phyloP scores from a whole-genome alignment of 2,797 vertebrate genomes.

The Dryobates pubescens region DNA sequence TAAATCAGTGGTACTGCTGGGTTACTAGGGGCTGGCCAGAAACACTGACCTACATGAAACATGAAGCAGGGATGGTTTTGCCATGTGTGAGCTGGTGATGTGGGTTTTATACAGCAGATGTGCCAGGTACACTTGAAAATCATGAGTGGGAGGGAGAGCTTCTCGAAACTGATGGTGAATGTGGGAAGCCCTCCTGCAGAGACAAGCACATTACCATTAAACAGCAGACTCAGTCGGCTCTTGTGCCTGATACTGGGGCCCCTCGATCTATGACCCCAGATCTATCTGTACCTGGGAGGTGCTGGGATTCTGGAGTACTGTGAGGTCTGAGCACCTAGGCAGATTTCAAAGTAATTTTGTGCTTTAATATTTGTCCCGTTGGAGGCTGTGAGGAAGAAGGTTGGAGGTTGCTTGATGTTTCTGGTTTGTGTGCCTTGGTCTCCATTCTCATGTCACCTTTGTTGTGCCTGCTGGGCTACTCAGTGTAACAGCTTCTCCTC shows the following conservation, averaged over 20 bases:
- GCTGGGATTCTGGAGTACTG: background rate
- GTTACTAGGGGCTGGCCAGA: background rate
- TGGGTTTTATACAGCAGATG: rapidly evolving
- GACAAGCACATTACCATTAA: rapidly evolving
- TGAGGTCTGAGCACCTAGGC: rapidly evolving
- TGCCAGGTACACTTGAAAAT: background rate
- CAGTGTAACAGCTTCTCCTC: background rate
- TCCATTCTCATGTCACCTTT: background rate
- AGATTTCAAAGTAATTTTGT: background rate
- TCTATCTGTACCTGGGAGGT: rapidly evolving
- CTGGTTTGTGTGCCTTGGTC: background rate
- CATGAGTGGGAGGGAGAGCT: background rate
- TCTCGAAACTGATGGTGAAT: background rate
- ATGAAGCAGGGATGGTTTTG: background rate
- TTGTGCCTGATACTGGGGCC: background rate
- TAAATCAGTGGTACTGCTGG: background rate
- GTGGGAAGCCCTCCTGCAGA: background rate
- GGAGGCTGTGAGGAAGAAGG: background rate
- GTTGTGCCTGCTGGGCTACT: background rate
- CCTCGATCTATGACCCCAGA: background rate
- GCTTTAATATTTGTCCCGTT: background rate
- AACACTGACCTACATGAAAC: background rate
- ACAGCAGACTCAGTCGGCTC: background rate
- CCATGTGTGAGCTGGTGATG: background rate
- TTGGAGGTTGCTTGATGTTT: background rate